Evolutionary conservation across 2,113 vertebrate genomes (phyloP).

Genomic region (Scartelaos histophorus): DNA sequence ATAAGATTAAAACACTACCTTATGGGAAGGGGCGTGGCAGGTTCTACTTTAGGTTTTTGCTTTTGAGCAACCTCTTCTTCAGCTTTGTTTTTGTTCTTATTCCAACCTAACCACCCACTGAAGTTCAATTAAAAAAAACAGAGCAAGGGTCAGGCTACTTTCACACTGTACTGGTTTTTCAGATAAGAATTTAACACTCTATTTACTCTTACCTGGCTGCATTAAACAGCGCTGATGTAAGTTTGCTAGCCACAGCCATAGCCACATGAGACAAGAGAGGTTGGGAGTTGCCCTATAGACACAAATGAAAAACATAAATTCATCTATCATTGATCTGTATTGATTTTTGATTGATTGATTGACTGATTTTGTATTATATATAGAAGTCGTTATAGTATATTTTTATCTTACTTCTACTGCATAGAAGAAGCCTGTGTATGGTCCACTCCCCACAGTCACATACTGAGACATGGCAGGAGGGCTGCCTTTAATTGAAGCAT

Average conservation of each 20-base stretch:
- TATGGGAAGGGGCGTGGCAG: slow-evolving; percentile 88
- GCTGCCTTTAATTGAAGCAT: slow-evolving; percentile 92
- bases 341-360: not conserved
- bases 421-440: slow-evolving; percentile 95
- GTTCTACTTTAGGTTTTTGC: slow-evolving; percentile 95
- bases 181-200: not conserved
- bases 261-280: slow-evolving; percentile 95
- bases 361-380: not conserved
- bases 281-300: slow-evolving; percentile 90
- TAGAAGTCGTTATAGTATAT: not conserved
- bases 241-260: slow-evolving; percentile 96
- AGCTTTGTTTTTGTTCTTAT: slow-evolving; percentile 82
- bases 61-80: slow-evolving; percentile 89
- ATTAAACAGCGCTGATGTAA: slow-evolving; percentile 94
- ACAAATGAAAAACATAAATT: slow-evolving; percentile 7
- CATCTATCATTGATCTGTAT: not conserved
- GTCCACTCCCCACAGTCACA: slow-evolving; percentile 91
- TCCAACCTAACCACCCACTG: slow-evolving; percentile 98
- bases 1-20: slow-evolving; percentile 70
- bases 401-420: slow-evolving; percentile 86
- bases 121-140: slow-evolving; percentile 8
- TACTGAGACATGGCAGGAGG: slow-evolving; percentile 98
- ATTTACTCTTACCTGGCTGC: slow-evolving; percentile 87
- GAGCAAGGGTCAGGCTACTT: not conserved
- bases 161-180: not conserved